Evolutionary conservation across 2,888 invertebrate species (phyloP).

Genomic region (Dryocosmus kuriphilus): DNA sequence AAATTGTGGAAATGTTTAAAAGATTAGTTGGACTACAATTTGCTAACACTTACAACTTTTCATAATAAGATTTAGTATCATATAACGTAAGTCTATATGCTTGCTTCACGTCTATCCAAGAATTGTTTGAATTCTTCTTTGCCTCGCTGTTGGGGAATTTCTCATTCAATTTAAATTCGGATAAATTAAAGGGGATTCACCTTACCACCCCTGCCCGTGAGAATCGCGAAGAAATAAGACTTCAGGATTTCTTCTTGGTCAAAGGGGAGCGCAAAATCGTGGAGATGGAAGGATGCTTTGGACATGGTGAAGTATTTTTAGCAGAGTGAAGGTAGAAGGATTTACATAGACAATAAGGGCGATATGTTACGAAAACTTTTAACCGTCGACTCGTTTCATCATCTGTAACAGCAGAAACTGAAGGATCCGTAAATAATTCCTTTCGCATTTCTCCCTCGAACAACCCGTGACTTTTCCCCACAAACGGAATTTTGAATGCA

Average conservation of each 20-base stretch:
- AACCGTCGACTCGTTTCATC: constrained; percentile 58
- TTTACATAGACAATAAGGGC: constrained; percentile 72
- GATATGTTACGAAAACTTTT: constrained; percentile 71
- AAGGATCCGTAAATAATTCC: constrained; percentile 71
- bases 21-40: too few species aligned
- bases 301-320: constrained; percentile 68
- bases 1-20: too few species aligned
- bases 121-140: background rate
- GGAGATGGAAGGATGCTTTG: constrained; percentile 46
- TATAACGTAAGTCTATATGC: background rate
- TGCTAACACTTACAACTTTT: background rate
- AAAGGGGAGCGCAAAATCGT: constrained; percentile 12
- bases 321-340: constrained; percentile 68
- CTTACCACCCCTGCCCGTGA: constrained; percentile 46
- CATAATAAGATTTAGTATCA: background rate
- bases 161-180: constrained; percentile 69
- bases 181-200: constrained; percentile 62
- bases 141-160: constrained; percentile 41
- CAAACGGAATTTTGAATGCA: background rate
- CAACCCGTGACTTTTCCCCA: background rate
- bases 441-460: constrained; percentile 49
- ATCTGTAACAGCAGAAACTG: constrained; percentile 42
- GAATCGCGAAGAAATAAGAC: constrained; percentile 38
- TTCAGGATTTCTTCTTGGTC: constrained; percentile 1
- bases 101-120: background rate